Percentiles rank a stretch among this genome's conserved stretches.
phyloP scores from a whole-genome alignment of 2,797 vertebrate genomes.

The Crocodylus rhombifer region DNA sequence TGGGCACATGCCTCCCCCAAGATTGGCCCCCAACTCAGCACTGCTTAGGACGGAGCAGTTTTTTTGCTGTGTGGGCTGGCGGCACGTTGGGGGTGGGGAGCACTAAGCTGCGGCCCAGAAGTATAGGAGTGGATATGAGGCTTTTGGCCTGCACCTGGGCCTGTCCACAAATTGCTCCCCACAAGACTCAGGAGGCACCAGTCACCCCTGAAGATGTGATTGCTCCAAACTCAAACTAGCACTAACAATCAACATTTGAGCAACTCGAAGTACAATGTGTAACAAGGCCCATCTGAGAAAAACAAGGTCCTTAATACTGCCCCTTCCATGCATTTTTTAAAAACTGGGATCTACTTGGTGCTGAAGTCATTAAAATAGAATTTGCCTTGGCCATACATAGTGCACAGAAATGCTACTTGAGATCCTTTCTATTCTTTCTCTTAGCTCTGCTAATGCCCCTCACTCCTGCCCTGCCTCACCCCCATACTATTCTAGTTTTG shows the following conservation, averaged over 20 bases:
- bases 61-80: no score
- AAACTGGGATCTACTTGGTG: background rate
- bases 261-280: no score
- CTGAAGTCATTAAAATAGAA: background rate
- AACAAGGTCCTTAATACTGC: background rate
- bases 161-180: no score
- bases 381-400: background rate
- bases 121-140: no score
- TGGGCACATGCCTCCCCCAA: no score
- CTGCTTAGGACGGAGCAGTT: no score
- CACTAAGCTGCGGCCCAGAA: no score
- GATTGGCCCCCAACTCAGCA: no score
- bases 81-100: no score
- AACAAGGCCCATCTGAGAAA: background rate
- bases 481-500: slow-evolving; percentile 15
- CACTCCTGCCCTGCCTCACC: slow-evolving; percentile 42
- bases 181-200: background rate
- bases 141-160: no score
- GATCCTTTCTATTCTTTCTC: slow-evolving; percentile 35
- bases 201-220: background rate
- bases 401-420: slow-evolving; percentile 7
- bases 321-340: background rate
- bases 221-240: no score
- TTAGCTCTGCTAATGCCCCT: background rate
- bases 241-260: no score